Evolutionary conservation across 2,113 vertebrate species (phyloP), one percentile per base, ranked within the genome.

Genomic region (Brachirus orientalis): DNA sequence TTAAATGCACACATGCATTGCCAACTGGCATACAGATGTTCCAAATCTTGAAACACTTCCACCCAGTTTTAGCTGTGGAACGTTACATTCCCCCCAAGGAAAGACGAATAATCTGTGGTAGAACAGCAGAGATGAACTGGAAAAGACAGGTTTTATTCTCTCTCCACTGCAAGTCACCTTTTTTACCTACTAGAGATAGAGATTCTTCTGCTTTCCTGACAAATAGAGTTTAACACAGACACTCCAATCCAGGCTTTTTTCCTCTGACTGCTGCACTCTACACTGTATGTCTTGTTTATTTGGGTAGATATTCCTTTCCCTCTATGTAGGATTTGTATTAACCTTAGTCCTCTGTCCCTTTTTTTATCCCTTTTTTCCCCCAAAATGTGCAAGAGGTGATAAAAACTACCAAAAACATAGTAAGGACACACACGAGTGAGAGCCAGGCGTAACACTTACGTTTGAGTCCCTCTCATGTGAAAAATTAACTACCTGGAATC

Each of bases 71-170:
- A 53, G 54, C 46, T 57, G 73, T 46, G n/a, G 46, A 75, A 54
- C 58, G 48, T 58, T 37, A 58, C 61, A 62, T 46, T 76, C 28
- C 82, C 77, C 79, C 1, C 1, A 50, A 79, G 74, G 77, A 81
- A 19, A 65, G 56, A 58, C 17, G 18, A 60, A 69, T 43, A 83
- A 77, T 64, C 65, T 64, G 68, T 76, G 77, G 69, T 79, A 76
- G 71, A 80, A 80, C 58, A 71, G 72, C 68, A 65, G 33, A 47
- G 16, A 64, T 20, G 43, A 74, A 63, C 44, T 56, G 58, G 19
- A 47, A 65, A 73, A 70, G 46, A 69, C 43, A 11, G 58, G 59
- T 75, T 79, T 41, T 70, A 59, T 80, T 80, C 63, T 60, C 5
- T 74, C 59, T 82, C 54, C 20, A 61, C 62, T 66, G 67, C 69